phyloP scores from a whole-genome alignment of 1,140 invertebrate genomes.

The Meloidogyne chitwoodi region DNA sequence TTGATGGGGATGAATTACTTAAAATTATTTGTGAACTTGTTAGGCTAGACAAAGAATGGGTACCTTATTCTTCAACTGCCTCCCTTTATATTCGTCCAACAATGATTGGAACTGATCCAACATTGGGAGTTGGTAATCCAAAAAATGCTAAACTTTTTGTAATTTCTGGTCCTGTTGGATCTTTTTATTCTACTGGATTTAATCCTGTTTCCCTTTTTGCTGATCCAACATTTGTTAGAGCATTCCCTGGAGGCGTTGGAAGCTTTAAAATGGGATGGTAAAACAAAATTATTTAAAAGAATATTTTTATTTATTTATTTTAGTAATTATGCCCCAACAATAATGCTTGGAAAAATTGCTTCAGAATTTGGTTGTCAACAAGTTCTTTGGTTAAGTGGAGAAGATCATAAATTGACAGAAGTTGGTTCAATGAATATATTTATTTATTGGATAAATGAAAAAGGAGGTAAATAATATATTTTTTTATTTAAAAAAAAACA shows the following conservation, averaged over 20 bases:
- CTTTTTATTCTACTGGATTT: conserved; percentile 75
- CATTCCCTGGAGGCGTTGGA: conserved; percentile 92
- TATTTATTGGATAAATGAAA: conserved; percentile 77
- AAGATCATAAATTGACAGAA: conserved; percentile 89
- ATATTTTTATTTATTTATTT: neutral
- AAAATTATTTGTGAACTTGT: conserved; percentile 81
- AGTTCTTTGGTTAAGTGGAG: conserved; percentile 92
- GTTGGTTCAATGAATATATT: conserved; percentile 99
- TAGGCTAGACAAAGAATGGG: conserved; percentile 91
- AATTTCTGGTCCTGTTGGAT: conserved; percentile 82
- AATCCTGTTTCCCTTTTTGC: conserved; percentile 76
- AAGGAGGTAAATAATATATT: conserved; percentile 72
- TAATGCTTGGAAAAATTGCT: conserved; percentile 70
- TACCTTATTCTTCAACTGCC: conserved; percentile 73
- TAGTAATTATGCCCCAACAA: conserved; percentile 68
- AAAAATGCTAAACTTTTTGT: conserved; percentile 82
- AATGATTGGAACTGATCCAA: conserved; percentile 90
- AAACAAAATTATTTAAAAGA: neutral
- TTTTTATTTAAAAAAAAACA: too few relatives aligned
- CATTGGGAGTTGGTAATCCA: conserved; percentile 65
- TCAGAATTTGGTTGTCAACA: conserved; percentile 79
- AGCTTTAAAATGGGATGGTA: conserved; percentile 84
- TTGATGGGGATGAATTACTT: conserved; percentile 81
- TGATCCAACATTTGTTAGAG: conserved; percentile 75
- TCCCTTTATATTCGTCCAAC: conserved; percentile 94